These are phyloP conservation scores for Phalacrocorax aristotelis DNA, from an alignment of 2,113 vertebrate genomes.

Conservation along the genomic window DNA sequence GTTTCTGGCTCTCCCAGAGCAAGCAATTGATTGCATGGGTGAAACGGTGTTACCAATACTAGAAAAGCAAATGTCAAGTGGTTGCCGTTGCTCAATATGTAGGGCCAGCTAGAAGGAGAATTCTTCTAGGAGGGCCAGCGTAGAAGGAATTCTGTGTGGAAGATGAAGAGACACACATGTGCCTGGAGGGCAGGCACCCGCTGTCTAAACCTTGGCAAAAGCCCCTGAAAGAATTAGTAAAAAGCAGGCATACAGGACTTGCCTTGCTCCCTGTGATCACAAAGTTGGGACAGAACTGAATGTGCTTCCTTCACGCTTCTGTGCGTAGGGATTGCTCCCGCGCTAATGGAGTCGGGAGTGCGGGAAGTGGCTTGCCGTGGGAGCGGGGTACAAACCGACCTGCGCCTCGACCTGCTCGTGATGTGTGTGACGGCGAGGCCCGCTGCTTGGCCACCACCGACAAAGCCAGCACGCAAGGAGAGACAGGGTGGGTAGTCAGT, in stretches of 20 bases:
- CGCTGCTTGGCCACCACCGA: not conserved
- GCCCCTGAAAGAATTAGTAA: not conserved
- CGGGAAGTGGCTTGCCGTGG: not conserved
- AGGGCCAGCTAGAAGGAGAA: not conserved
- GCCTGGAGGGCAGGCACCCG: not conserved
- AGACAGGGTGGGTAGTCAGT: not conserved
- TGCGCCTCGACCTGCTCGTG: not conserved
- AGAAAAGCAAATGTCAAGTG: not conserved
- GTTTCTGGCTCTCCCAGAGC: not conserved
- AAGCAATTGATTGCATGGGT: not conserved
- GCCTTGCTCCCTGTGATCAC: not conserved
- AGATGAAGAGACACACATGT: accelerated
- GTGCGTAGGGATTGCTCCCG: not conserved
- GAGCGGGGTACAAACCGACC: not conserved
- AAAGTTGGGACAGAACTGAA: not conserved
- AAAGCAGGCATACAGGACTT: not conserved
- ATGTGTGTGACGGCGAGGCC: not conserved
- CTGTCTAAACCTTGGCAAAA: not conserved
- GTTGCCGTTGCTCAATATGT: not conserved
- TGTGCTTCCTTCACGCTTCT: not conserved
- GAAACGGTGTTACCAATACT: not conserved
- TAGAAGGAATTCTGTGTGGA: not conserved
- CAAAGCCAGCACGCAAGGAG: not conserved
- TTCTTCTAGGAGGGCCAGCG: no score
- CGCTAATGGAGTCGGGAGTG: not conserved